Evolutionary conservation across 2,797 vertebrate species (phyloP).

Genomic region (Botia almorhae): DNA sequence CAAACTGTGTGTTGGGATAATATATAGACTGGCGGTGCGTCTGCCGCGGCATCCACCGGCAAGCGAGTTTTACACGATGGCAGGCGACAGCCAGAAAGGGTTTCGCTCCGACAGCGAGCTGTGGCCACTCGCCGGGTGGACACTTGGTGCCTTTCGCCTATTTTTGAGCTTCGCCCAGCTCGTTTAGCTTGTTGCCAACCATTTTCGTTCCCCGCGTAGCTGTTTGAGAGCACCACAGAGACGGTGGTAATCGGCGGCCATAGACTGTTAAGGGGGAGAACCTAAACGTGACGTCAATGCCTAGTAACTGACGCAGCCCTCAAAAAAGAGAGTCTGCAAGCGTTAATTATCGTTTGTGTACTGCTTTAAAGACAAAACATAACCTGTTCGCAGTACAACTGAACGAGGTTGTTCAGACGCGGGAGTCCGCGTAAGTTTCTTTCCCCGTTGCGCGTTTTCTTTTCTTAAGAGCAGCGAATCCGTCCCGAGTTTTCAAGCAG

Average conservation of each 20-base stretch:
- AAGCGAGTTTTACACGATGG: conserved; percentile 44
- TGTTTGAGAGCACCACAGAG: conserved; percentile 72
- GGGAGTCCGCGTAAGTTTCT: conserved; percentile 18
- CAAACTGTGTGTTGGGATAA: conserved; percentile 3
- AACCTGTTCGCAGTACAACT: background rate
- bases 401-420: conserved; percentile 9
- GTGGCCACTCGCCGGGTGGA: conserved; percentile 11
- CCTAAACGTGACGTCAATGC: conserved; percentile 99
- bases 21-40: conserved; percentile 32
- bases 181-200: conserved; percentile 56
- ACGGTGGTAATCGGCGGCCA: conserved; percentile 86
- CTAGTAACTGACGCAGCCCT: conserved; percentile 97
- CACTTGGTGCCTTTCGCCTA: background rate
- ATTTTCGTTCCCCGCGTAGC: conserved; percentile 64
- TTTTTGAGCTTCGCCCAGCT: conserved; percentile 26
- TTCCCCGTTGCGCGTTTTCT: conserved; percentile 21
- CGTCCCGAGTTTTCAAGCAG: conserved; percentile 68
- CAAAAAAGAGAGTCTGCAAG: conserved; percentile 76
- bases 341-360: conserved; percentile 78
- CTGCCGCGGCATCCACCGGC: conserved; percentile 43
- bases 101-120: background rate
- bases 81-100: conserved; percentile 26
- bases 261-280: conserved; percentile 96
- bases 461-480: conserved; percentile 59
- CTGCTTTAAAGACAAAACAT: conserved; percentile 30